Base-by-base conservation (phyloP, 2,888 invertebrate genomes). In the Tetropium fuscum region DNA sequence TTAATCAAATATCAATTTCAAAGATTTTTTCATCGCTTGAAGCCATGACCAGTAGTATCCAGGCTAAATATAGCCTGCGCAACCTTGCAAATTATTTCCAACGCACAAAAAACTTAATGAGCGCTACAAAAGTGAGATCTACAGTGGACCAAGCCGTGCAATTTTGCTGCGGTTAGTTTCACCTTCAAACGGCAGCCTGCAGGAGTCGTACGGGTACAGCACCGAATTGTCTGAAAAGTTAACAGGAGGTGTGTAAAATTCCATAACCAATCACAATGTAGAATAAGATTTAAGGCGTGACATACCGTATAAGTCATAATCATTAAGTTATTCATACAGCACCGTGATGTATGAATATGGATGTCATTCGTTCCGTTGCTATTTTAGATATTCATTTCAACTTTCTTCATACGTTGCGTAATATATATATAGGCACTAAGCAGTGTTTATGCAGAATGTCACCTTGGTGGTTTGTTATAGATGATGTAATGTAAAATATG, bases 241-340 rank as follows among this genome's bases (percentile, higher is more conserved):
- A 73, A 74, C 73, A 74, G 74, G 74, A 74, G 75, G 73, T 71
- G 73, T 74, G 73, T 73, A 74, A 76, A 75, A 74, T 71, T 74
- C 59, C 66, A 55, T 66, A 61, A 68, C 75, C 75, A 76, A 75
- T 75, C 73, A 66, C 66, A 68, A 64, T 60, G 61, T 56, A 40
- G 69, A 66, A 66, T 65, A 66, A 67, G 69, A 69, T 69, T 63
- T 64, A 69, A 75, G 74, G 74, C 74, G 74, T 75, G 73, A 72
- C 74, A 72, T 74, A 71, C 72, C 73, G 72, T 72, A 72, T 69
- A 72, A 74, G 71, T 74, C 72, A 74, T 75, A 73, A 75, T 75
- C 69, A 71, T 66, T 71, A 74, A 74, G 70, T 74, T 73, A 74
- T 74, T 74, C 74, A 73, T 71, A 72, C 62, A 51, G 64, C 64